Percentiles rank a stretch among this genome's conserved stretches.
These are phyloP conservation scores for Podarcis siculus DNA, from an alignment of 2,797 vertebrate genomes.

Conservation along the genomic window DNA sequence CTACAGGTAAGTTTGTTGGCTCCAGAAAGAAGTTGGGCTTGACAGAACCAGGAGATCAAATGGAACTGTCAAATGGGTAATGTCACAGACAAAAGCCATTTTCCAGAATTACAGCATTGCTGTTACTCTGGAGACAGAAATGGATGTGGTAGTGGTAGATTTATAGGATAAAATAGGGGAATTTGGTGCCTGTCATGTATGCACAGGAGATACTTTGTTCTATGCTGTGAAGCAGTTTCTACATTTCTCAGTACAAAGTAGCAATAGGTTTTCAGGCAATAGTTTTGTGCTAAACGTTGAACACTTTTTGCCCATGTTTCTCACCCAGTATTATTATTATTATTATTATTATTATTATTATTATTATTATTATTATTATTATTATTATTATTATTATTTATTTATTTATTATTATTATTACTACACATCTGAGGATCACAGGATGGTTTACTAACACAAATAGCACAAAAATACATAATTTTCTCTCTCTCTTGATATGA, in stretches of 20 bases:
- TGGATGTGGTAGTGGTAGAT: background rate
- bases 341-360: no score
- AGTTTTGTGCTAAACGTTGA: conserved; percentile 53
- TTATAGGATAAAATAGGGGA: conserved; percentile 1
- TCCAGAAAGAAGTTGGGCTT: conserved; percentile 9
- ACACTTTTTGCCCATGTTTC: conserved; percentile 39
- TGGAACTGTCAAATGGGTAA: conserved; percentile 27
- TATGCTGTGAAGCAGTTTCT: conserved; percentile 29
- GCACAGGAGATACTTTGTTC: conserved; percentile 26
- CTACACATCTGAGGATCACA: no score
- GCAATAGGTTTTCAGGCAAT: conserved; percentile 44
- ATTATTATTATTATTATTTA: no score
- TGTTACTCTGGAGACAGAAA: conserved; percentile 72
- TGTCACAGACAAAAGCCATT: conserved; percentile 34
- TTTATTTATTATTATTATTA: no score
- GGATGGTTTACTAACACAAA: no score
- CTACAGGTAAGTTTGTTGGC: background rate
- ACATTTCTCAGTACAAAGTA: conserved; percentile 33
- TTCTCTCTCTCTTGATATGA: conserved; percentile 43
- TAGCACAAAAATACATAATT: background rate
- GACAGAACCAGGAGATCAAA: background rate
- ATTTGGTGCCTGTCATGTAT: conserved; percentile 51
- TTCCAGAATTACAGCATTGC: conserved; percentile 42
- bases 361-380: no score
- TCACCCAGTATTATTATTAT: no score